A percentile compares a stretch with the other conserved stretches of the same genome.
phyloP scores from a whole-genome alignment of 2,888 invertebrate genomes.

The Drepana falcataria region DNA sequence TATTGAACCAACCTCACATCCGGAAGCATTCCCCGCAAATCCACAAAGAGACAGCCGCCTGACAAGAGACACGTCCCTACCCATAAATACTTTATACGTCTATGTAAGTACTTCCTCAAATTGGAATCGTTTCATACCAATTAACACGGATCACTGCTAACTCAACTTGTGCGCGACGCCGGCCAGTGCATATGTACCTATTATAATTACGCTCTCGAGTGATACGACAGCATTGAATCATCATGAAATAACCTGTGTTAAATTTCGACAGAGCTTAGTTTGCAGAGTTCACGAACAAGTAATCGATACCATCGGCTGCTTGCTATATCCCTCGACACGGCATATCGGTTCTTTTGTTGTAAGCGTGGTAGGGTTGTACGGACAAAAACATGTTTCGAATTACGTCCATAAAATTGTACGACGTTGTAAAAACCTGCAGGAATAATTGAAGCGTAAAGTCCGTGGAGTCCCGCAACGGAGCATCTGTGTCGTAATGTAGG shows the following conservation, averaged over 20 bases:
- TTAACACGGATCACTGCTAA: slow-evolving; percentile 52
- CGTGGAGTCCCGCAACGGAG: slow-evolving; percentile 23
- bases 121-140: slow-evolving; percentile 45
- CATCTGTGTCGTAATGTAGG: slow-evolving; percentile 29
- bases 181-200: not conserved
- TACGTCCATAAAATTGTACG: too few relatives aligned
- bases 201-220: not conserved
- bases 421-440: too few relatives aligned
- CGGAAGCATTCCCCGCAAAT: slow-evolving; percentile 35
- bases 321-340: too few relatives aligned
- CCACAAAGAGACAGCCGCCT: slow-evolving; percentile 53
- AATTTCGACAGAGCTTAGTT: too few relatives aligned
- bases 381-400: too few relatives aligned
- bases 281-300: not conserved
- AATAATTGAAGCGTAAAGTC: slow-evolving; percentile 21
- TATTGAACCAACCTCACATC: slow-evolving; percentile 40
- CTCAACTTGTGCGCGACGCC: slow-evolving; percentile 38
- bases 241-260: too few relatives aligned
- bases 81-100: slow-evolving; percentile 37
- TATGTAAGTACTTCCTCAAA: slow-evolving; percentile 21
- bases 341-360: not conserved
- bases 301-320: not conserved
- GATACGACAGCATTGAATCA: too few relatives aligned
- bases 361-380: too few relatives aligned
- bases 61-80: slow-evolving; percentile 48